Evolutionary conservation across 2,888 invertebrate genomes (phyloP).

Genomic region (Noctua comes): DNA sequence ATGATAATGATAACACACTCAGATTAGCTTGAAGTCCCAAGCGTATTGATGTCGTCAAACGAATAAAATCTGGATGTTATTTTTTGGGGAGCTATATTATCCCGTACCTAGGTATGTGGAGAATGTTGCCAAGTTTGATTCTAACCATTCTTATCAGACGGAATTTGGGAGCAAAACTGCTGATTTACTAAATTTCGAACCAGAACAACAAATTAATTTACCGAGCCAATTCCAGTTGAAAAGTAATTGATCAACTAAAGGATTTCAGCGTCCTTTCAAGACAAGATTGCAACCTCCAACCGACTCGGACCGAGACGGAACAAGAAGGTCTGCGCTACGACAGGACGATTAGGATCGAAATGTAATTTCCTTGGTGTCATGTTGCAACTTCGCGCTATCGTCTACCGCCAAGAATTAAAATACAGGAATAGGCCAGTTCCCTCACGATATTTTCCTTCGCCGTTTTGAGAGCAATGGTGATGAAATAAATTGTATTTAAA

Average conservation of each 20-base stretch:
- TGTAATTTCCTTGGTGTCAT: conserved; percentile 42
- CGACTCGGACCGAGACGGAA: background rate
- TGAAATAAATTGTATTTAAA: background rate
- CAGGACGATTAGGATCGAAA: conserved; percentile 14
- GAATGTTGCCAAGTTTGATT: background rate
- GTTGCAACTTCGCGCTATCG: background rate
- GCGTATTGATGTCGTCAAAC: background rate
- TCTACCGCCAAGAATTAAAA: background rate
- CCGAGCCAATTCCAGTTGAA: background rate
- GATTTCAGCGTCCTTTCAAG: background rate
- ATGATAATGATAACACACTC: background rate
- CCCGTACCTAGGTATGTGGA: too few species aligned
- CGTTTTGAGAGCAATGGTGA: background rate
- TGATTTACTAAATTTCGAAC: background rate
- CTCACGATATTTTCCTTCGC: background rate
- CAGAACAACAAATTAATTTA: background rate
- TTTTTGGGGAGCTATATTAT: background rate
- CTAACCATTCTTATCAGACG: background rate
- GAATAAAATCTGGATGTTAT: background rate
- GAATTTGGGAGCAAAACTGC: background rate
- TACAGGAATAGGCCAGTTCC: background rate
- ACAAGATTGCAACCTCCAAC: background rate
- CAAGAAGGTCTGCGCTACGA: conserved; percentile 6
- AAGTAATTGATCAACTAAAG: background rate
- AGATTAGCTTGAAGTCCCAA: background rate